Base-by-base conservation (phyloP, 2,113 vertebrate genomes). In the Halichoerus grypus region DNA sequence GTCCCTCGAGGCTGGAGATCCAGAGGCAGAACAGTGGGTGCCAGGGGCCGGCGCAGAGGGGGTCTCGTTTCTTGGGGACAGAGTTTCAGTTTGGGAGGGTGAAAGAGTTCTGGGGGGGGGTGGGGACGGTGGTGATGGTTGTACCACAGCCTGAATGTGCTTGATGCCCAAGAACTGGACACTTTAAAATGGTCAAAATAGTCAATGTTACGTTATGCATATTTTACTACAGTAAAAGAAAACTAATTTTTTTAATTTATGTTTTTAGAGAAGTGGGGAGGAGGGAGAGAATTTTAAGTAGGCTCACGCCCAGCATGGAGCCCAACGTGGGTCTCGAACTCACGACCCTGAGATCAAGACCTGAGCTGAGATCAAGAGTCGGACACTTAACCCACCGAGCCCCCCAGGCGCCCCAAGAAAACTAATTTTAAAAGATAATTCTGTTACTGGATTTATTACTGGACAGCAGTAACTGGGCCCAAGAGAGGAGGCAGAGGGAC, bases 331-430 rank as follows among this genome's bases (percentile, higher is more conserved):
- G 74, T 9, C 24, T 77, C 7, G 42, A 77, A 49, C 74, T 49
- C 15, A 49, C 4, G 8, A 77, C 42, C 42, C 42, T 49, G 42
- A 77, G 72, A 69, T n/a, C 7, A 0, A n/a, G 33, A 69, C 65
- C 65, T 19, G 65, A 69, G 33, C 65, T 69, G 65, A 69, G 63
- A 67, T 67, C 31, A 67, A 33, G 31, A 21, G 33, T 9, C 18
- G 0, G 67, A 69, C 0, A 0, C 33, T 69, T 69, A 18, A n/a
- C 67, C 8, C 3, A 69, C 8, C 1, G 4, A 69, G 33, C 33
- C 67, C 19, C 33, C 67, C 33, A n/a, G 33, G 33, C 18, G 13
- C 67, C 67, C 65, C 67, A 65, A 65, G 63, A 65, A 65, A 65
- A 65, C 13, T 33, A 33, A 33, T 16, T 65, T 65, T 65, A 33